These are phyloP conservation scores for Nothoprocta pentlandii DNA, from an alignment of 2,113 vertebrate species.

Conservation along the genomic window DNA sequence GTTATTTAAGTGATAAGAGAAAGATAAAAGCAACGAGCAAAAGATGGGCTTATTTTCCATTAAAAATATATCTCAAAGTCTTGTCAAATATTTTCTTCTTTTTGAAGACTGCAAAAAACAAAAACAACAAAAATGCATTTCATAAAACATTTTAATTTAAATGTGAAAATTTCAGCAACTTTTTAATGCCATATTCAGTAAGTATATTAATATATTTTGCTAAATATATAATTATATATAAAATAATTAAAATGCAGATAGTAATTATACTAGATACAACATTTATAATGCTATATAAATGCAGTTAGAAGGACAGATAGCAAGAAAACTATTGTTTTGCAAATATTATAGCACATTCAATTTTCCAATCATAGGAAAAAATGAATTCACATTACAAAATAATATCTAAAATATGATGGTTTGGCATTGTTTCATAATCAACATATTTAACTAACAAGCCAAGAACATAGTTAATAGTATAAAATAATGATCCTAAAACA, in stretches of 20 bases:
- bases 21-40: neutral
- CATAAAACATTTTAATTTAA: neutral
- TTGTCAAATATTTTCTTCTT: neutral
- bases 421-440: neutral
- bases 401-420: neutral
- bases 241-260: no score
- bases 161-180: neutral
- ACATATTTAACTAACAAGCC: neutral
- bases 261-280: no score
- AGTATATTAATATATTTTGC: neutral
- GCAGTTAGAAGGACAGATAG: neutral
- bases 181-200: neutral
- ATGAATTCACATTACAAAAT: neutral
- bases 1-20: neutral
- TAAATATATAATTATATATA: neutral
- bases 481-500: neutral
- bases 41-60: neutral
- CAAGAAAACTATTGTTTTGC: neutral
- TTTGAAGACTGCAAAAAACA: neutral
- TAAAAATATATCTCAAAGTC: neutral
- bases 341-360: neutral
- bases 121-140: neutral
- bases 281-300: neutral
- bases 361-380: neutral
- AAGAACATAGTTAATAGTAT: neutral